Evolutionary conservation across 1,140 invertebrate genomes (phyloP).

Genomic region (Psilanteris sp.): DNA sequence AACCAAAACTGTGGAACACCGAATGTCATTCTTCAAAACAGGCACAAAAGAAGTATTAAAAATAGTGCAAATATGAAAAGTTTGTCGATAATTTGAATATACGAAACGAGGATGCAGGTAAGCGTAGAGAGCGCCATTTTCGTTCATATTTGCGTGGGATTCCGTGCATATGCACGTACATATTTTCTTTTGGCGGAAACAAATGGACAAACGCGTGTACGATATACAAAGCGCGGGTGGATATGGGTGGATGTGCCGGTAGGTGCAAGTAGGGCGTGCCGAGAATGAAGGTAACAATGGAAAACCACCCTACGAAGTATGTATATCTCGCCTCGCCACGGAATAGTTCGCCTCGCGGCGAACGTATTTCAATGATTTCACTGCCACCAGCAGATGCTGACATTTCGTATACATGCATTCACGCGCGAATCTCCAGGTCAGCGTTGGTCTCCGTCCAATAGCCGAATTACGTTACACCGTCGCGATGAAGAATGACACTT

Average conservation of each 20-base stretch:
- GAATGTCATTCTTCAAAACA: too few species aligned
- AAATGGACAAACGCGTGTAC: slow-evolving; percentile 59
- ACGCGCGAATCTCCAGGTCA: slow-evolving; percentile 37
- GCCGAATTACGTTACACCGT: slow-evolving; percentile 1
- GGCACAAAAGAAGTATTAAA: too few species aligned
- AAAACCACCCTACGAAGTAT: slow-evolving; percentile 55
- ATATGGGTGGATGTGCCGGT: slow-evolving; percentile 30
- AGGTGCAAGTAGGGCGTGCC: slow-evolving; percentile 54
- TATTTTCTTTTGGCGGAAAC: slow-evolving; percentile 57
- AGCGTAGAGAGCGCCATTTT: background rate
- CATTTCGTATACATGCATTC: slow-evolving; percentile 50
- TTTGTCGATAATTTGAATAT: slow-evolving; percentile 18
- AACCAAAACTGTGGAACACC: too few species aligned
- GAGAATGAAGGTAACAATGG: slow-evolving; percentile 59
- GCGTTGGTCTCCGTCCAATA: slow-evolving; percentile 14
- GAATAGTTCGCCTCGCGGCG: slow-evolving; percentile 48
- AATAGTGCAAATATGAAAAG: slow-evolving; percentile 3
- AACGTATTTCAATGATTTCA: slow-evolving; percentile 60
- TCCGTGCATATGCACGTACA: slow-evolving; percentile 21
- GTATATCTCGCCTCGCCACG: slow-evolving; percentile 51
- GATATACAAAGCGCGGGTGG: slow-evolving; percentile 31
- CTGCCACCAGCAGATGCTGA: slow-evolving; percentile 57
- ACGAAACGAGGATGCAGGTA: background rate
- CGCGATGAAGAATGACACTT: slow-evolving; percentile 25
- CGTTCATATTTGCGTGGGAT: slow-evolving; percentile 20